Evolutionary conservation across 2,797 vertebrate genomes (phyloP).

Genomic region (Columba guinea): DNA sequence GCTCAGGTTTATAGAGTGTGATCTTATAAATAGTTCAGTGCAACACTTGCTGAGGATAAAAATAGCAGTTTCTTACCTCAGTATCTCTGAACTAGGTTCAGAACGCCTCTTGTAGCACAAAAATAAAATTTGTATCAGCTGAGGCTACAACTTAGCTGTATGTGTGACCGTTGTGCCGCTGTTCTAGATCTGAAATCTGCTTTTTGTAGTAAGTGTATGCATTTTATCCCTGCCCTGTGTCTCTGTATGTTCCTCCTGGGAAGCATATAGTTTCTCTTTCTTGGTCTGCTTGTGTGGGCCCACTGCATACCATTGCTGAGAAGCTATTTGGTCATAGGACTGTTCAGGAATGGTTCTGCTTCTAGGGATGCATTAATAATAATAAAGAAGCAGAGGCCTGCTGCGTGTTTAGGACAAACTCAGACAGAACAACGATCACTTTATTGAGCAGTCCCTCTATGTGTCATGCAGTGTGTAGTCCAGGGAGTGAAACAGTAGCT

Average conservation of each 20-base stretch:
- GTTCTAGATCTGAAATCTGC: not conserved
- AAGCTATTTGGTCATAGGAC: not conserved
- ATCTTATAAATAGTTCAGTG: not conserved
- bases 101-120: not conserved
- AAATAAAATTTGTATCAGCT: not conserved
- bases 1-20: not conserved
- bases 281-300: not conserved
- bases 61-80: not conserved
- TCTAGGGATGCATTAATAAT: not conserved
- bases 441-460: not conserved
- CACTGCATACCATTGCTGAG: not conserved
- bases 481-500: not conserved
- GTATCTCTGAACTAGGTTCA: not conserved
- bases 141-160: not conserved
- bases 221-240: not conserved
- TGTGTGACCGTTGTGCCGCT: fast-evolving
- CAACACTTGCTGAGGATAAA: not conserved
- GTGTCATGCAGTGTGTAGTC: not conserved
- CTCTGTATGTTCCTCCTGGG: not conserved
- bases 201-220: not conserved
- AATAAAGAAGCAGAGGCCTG: not conserved
- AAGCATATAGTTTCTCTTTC: not conserved
- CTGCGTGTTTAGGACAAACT: not conserved
- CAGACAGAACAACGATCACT: not conserved
- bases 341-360: not conserved